phyloP scores from a whole-genome alignment of 2,113 vertebrate genomes.

The Thoracochromis brauschi region DNA sequence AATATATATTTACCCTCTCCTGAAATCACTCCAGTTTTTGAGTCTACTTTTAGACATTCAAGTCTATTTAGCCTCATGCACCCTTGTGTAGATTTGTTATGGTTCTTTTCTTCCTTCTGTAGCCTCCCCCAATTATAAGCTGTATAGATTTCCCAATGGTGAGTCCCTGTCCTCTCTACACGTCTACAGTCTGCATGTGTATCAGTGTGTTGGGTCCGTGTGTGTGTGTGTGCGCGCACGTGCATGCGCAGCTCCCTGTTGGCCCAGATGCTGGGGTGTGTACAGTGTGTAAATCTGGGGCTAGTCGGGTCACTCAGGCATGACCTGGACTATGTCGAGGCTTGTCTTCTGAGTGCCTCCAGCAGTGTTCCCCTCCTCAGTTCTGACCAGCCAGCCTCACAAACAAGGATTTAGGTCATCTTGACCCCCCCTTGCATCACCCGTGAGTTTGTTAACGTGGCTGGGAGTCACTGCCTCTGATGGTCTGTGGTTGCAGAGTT shows the following conservation, averaged over 20 bases:
- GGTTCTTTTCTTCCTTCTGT: constrained; percentile 56
- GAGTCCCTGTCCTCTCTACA: constrained; percentile 50
- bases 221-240: background rate
- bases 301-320: constrained; percentile 60
- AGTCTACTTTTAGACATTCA: constrained; percentile 38
- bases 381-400: constrained; percentile 44
- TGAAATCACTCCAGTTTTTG: constrained; percentile 2
- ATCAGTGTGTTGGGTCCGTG: background rate
- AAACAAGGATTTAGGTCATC: constrained; percentile 68
- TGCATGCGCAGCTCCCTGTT: constrained; percentile 29
- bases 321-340: constrained; percentile 61
- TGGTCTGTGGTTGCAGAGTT: background rate
- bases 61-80: constrained; percentile 49
- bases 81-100: constrained; percentile 59
- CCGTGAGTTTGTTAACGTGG: constrained; percentile 25
- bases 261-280: constrained; percentile 59
- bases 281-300: constrained; percentile 68
- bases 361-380: constrained; percentile 52
- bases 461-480: constrained; percentile 10
- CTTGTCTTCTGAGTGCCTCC: constrained; percentile 60
- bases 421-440: constrained; percentile 13
- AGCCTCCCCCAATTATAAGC: constrained; percentile 66
- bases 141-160: constrained; percentile 62
- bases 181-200: constrained; percentile 22
- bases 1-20: background rate